These are phyloP conservation scores for Mus musculus DNA, from an alignment of 2,113 vertebrate species.

Conservation along the genomic window DNA sequence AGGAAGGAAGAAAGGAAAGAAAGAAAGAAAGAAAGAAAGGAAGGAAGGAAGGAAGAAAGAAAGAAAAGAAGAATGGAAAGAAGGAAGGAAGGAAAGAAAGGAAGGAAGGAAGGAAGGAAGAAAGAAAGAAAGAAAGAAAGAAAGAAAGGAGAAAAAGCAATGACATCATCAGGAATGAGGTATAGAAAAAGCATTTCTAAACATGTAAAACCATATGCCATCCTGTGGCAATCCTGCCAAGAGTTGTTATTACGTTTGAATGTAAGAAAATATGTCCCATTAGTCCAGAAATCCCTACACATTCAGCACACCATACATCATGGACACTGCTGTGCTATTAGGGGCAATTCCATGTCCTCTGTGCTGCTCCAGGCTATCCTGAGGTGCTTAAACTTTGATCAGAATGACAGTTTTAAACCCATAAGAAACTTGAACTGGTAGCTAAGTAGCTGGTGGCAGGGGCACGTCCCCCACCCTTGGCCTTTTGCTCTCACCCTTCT, in stretches of 20 bases:
- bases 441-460: slow-evolving; percentile 80
- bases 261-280: neutral
- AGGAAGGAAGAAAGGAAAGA: too few relatives aligned
- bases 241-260: neutral
- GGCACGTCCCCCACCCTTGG: slow-evolving; percentile 59
- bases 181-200: neutral
- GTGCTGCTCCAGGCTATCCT: slow-evolving; percentile 65
- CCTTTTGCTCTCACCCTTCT: slow-evolving; percentile 65
- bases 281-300: neutral
- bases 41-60: neutral
- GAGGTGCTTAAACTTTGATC: slow-evolving; percentile 83
- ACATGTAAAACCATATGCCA: neutral
- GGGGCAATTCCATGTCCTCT: slow-evolving; percentile 19
- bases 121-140: neutral
- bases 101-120: too few relatives aligned
- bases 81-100: neutral
- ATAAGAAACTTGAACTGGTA: slow-evolving; percentile 82
- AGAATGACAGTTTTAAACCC: slow-evolving; percentile 83
- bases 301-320: accelerated
- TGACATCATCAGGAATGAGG: neutral
- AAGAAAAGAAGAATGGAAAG: neutral
- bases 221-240: neutral
- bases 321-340: neutral
- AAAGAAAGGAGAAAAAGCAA: neutral
- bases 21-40: neutral